A percentile compares a stretch with the other conserved stretches of the same genome.
phyloP scores from a whole-genome alignment of 2,888 invertebrate genomes.

The Pilophorus perplexus region DNA sequence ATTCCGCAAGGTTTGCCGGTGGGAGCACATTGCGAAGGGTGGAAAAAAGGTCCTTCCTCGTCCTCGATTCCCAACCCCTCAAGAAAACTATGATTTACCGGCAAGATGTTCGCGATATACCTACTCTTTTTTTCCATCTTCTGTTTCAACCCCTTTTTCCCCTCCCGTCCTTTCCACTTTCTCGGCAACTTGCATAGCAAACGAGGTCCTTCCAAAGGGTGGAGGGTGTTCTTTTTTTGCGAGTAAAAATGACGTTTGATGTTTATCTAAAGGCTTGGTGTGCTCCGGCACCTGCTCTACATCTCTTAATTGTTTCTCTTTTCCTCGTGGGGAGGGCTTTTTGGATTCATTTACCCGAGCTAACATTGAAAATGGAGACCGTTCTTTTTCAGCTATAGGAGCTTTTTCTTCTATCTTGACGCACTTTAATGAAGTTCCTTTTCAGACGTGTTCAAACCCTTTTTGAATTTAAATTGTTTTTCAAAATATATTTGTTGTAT shows the following conservation, averaged over 20 bases:
- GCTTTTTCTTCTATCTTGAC: neutral
- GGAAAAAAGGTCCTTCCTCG: conserved; percentile 2
- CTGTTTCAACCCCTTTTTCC: neutral
- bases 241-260: conserved; percentile 26
- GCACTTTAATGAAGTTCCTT: too few relatives aligned
- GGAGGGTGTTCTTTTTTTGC: neutral
- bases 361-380: conserved; percentile 20
- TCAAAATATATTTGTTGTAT: too few relatives aligned
- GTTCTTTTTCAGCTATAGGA: neutral
- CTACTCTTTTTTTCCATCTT: conserved; percentile 5
- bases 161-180: conserved; percentile 6
- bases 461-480: too few relatives aligned
- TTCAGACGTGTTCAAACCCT: too few relatives aligned
- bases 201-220: neutral
- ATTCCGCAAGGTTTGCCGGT: conserved; percentile 22
- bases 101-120: conserved; percentile 34
- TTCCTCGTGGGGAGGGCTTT: neutral
- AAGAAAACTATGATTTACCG: conserved; percentile 32
- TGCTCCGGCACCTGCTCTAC: conserved; percentile 28
- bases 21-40: conserved; percentile 21
- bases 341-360: conserved; percentile 27
- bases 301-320: conserved; percentile 30
- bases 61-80: neutral
- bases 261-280: neutral
- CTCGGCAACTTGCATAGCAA: conserved; percentile 2